A percentile compares a stretch with the other conserved stretches of the same genome.
Conservation (phyloP, 2,113 vertebrate genomes). For the Tricholaema leucomelas region DNA sequence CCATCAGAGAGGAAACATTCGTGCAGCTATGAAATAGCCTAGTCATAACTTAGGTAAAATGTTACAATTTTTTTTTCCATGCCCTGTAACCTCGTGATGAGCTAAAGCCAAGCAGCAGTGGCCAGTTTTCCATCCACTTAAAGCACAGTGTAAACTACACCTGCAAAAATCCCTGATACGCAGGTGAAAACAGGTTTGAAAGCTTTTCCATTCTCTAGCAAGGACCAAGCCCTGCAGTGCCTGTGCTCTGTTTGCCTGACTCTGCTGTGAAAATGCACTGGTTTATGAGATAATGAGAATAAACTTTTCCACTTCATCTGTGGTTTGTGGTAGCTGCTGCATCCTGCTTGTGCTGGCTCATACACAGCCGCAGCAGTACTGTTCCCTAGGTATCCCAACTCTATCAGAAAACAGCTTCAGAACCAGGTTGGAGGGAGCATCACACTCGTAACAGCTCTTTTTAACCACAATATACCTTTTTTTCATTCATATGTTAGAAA, state of each 20-base stretch:
- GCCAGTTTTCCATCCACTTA: background rate
- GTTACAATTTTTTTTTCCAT: background rate
- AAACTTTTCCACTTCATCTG: background rate
- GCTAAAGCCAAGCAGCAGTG: background rate
- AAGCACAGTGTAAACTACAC: background rate
- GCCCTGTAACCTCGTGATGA: background rate
- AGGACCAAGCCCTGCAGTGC: background rate
- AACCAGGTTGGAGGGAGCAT: background rate
- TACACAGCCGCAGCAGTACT: background rate
- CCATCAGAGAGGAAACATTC: rapidly evolving
- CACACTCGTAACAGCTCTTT: background rate
- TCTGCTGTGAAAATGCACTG: background rate
- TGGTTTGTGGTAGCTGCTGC: background rate
- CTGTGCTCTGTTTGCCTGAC: background rate
- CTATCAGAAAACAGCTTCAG: background rate
- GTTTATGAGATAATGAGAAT: background rate
- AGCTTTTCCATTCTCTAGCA: background rate
- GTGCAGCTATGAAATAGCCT: background rate
- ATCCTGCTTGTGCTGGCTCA: background rate
- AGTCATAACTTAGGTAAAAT: background rate
- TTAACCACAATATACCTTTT: background rate
- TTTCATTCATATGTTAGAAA: background rate
- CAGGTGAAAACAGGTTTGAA: background rate
- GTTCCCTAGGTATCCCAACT: background rate
- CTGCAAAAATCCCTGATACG: background rate